Evolutionary conservation across 2,888 invertebrate genomes (phyloP).

Genomic region (Tenthredo amoena): DNA sequence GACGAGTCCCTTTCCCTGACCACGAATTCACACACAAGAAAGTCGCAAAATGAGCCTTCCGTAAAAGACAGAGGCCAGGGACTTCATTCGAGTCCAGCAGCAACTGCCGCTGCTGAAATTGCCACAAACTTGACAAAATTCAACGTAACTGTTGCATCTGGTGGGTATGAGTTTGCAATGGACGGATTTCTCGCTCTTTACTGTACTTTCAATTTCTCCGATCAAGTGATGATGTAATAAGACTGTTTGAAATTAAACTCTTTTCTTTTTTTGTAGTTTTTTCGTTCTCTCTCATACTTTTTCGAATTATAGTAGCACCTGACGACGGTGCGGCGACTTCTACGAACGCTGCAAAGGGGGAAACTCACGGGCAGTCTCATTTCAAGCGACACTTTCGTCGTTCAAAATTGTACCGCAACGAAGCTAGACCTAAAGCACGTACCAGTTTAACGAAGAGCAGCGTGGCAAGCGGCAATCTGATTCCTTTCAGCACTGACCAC

Average conservation of each 20-base stretch:
- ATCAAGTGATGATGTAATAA: background rate
- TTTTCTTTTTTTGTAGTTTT: background rate
- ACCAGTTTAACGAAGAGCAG: slow-evolving; percentile 8
- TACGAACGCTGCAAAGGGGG: background rate
- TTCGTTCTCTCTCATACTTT: background rate
- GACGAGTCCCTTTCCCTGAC: background rate
- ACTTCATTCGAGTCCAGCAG: background rate
- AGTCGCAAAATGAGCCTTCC: background rate
- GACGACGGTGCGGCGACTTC: background rate
- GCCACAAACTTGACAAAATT: background rate
- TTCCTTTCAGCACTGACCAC: background rate
- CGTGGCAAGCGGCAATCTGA: slow-evolving; percentile 1
- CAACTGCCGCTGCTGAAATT: background rate
- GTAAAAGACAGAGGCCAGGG: background rate
- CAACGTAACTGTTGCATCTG: background rate
- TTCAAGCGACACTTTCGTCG: slow-evolving; percentile 25
- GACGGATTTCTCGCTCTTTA: background rate
- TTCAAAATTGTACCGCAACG: slow-evolving; percentile 34
- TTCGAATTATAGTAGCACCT: background rate
- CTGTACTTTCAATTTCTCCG: background rate
- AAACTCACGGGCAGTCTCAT: slow-evolving; percentile 7
- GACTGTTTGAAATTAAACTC: background rate
- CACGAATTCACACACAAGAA: background rate
- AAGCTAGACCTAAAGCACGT: slow-evolving; percentile 32
- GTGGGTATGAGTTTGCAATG: background rate